These are phyloP conservation scores for Penelope pileata DNA, from an alignment of 2,113 vertebrate species.

Conservation along the genomic window DNA sequence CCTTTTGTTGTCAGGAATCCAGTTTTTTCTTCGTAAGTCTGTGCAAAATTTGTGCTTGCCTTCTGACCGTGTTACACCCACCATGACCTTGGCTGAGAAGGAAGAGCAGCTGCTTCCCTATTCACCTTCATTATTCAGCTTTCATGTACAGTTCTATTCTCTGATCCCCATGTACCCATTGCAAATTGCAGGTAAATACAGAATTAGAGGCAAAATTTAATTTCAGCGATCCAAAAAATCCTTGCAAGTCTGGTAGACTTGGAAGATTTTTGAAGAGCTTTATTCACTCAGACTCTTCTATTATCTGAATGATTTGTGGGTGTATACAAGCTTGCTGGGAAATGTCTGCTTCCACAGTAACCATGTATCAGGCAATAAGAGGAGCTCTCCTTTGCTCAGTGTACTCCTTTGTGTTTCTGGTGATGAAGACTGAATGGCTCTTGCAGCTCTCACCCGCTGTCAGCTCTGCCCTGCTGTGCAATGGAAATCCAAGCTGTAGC, in stretches of 20 bases:
- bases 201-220: background rate
- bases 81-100: background rate
- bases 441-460: background rate
- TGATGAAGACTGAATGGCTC: background rate
- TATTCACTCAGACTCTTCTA: background rate
- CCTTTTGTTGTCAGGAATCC: background rate
- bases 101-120: background rate
- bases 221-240: background rate
- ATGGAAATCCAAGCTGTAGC: background rate
- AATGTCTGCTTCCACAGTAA: background rate
- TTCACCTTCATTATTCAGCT: background rate
- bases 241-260: background rate
- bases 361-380: background rate
- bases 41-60: fast-evolving
- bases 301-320: background rate
- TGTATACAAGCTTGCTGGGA: background rate
- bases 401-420: background rate
- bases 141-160: background rate
- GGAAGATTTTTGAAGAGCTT: background rate
- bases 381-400: background rate
- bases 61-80: background rate
- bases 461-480: background rate
- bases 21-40: background rate
- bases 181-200: background rate
- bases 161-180: background rate